Evolutionary conservation across 2,113 vertebrate species (phyloP), one percentile per base, ranked within the genome.

Genomic region (Sula dactylatra): DNA sequence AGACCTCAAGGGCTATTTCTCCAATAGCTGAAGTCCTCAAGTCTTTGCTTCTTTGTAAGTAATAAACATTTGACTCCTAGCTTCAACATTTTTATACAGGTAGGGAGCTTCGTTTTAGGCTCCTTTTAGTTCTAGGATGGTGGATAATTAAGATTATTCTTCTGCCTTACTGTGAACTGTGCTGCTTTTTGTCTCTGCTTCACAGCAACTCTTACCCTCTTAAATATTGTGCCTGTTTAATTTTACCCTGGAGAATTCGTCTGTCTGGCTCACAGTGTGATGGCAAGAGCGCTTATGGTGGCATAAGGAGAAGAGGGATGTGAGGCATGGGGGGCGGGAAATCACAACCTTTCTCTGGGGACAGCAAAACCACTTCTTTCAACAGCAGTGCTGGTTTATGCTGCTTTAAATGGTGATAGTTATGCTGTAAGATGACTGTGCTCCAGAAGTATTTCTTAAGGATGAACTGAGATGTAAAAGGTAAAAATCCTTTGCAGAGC

Each of bases 281-380:
- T 82, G 52, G 29, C 44, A 55, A 2, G 8, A 85, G 40, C 50
- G 38, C 38, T 91, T 71, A 20, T 16, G 29, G 47, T 58, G 52
- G 31, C 27, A 36, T 47, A 72, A 50, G 36, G 49, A 81, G 69
- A 91, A 34, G 55, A 58, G 47, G 27, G 27, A 56, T 79, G 15
- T 1, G 6, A 62, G 32, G 27, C 0, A 0, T 58, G 13, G 13
- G 77, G 70, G 38, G 55, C n/a, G n/a, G 47, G 65, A 88, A 86
- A 83, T 79, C 20, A 5, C 26, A 47, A 9, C 12, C 9, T 78
- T 73, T 78, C 47, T 71, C 25, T 85, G 47, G 56, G 42, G 47
- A 45, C 6, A 10, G 40, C 61, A 71, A 24, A 71, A 24, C 42
- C 13, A n/a, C 26, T 72, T 47, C 6, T 86, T 96, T 79, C 38